A percentile compares a stretch with the other conserved stretches of the same genome.
Conservation (phyloP, 2,113 vertebrate species). For the Electrona antarctica region DNA sequence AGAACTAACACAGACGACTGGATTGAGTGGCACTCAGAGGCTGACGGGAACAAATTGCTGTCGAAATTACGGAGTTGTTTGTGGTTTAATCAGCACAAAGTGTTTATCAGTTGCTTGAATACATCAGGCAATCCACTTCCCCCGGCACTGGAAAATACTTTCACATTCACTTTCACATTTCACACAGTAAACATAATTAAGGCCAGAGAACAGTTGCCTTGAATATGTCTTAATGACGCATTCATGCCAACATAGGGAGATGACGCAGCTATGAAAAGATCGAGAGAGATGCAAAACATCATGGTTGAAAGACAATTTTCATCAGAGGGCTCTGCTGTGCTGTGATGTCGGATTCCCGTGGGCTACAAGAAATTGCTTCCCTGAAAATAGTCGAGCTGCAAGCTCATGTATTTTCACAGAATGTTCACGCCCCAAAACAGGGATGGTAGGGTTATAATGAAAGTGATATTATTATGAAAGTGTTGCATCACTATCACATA, state of each 20-base stretch:
- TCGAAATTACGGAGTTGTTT: slow-evolving; percentile 28
- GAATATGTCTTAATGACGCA: slow-evolving; percentile 16
- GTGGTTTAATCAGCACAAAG: slow-evolving; percentile 40
- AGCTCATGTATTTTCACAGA: too few relatives aligned
- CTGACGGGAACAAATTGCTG: slow-evolving; percentile 41
- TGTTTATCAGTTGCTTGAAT: slow-evolving; percentile 15
- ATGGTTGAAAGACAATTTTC: not conserved
- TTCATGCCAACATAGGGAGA: not conserved
- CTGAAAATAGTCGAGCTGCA: too few relatives aligned
- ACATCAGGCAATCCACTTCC: slow-evolving; percentile 3
- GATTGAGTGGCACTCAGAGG: slow-evolving; percentile 27
- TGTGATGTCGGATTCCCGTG: not conserved
- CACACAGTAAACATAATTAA: slow-evolving; percentile 24
- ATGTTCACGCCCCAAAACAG: too few relatives aligned
- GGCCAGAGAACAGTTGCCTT: not conserved
- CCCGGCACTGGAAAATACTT: slow-evolving; percentile 1
- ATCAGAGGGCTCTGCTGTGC: not conserved
- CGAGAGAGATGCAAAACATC: not conserved
- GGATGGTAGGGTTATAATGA: too few relatives aligned
- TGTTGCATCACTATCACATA: too few relatives aligned
- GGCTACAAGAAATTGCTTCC: too few relatives aligned
- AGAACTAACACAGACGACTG: slow-evolving; percentile 22
- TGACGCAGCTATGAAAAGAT: not conserved
- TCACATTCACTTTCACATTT: slow-evolving; percentile 6
- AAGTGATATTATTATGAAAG: too few relatives aligned